Base-by-base conservation (phyloP, 2,888 invertebrate genomes). In the Coecobrya sp. region DNA sequence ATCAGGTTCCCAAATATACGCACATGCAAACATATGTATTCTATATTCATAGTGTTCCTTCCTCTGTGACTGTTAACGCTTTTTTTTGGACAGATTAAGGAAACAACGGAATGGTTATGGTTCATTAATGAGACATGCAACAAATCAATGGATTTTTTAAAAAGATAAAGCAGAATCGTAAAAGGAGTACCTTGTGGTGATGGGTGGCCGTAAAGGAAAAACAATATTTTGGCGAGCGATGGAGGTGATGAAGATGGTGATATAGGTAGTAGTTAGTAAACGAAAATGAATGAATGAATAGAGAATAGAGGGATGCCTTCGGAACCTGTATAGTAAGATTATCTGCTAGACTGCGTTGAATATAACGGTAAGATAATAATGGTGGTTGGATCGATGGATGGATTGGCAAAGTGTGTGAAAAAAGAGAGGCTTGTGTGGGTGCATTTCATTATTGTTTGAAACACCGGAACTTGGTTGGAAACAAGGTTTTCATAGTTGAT, bases 61-160 rank as follows among this genome's bases (percentile, higher is more conserved):
- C 16, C 52, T 49, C 52, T 49, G 13, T 13, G n/a, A 79, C 42
- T 65, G 65, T 65, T 65, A 16, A 84, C 45, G 65, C 49, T 84
- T 84, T 82, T 88, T 68, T 73, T 62, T 85, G 62, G 36, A 76
- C 62, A 65, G 84, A 84, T 90, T 73, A 76, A 76, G 90, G 84
- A 89, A 85, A 55, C 42, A 89, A 79, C 76, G 49, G 85, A 70
- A 82, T 59, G 89, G 84, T 81, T 89, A 89, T 81, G 88, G 59
- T 89, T 90, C 62, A 85, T 85, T 86, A 91, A 91, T 91, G 79
- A 91, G 91, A 79, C 91, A 86, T 91, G 91, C 91, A 91, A 91
- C 91, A 86, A 91, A 91, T 91, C 76, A 86, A 70, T 79, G 91
- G 91, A 86, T 85, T 85, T 81, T 70, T 49, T 4, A 8, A n/a